Evolutionary conservation across 2,113 vertebrate genomes (phyloP).

Genomic region (Glaucidium brasilianum): DNA sequence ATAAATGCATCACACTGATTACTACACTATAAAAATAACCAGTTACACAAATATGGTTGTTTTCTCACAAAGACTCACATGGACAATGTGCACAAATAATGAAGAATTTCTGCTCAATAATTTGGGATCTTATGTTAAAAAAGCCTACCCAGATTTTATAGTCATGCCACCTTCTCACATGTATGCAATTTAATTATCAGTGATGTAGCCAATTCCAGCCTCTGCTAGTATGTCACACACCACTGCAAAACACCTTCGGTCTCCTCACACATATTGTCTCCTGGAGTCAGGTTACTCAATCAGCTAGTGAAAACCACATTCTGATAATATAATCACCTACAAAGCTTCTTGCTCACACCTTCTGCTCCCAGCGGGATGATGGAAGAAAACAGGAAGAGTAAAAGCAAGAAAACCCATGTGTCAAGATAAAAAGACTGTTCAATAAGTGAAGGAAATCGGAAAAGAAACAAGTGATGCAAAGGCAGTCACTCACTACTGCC

Average conservation of each 20-base stretch:
- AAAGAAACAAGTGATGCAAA: neutral
- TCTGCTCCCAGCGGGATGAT: neutral
- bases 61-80: neutral
- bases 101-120: neutral
- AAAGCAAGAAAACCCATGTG: neutral
- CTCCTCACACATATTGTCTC: neutral
- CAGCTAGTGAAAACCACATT: neutral
- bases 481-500: rapidly evolving
- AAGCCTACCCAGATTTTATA: neutral
- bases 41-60: neutral
- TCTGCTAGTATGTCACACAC: neutral
- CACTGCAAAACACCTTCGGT: neutral
- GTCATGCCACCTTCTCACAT: neutral
- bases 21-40: neutral
- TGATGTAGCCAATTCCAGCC: neutral
- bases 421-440: neutral
- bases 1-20: neutral
- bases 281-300: neutral
- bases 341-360: neutral
- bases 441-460: neutral
- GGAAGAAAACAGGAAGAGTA: neutral
- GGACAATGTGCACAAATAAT: neutral
- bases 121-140: neutral
- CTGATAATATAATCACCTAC: neutral
- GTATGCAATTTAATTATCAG: neutral